phyloP scores from a whole-genome alignment of 1,140 invertebrate genomes.

The Bradynema listronoti region DNA sequence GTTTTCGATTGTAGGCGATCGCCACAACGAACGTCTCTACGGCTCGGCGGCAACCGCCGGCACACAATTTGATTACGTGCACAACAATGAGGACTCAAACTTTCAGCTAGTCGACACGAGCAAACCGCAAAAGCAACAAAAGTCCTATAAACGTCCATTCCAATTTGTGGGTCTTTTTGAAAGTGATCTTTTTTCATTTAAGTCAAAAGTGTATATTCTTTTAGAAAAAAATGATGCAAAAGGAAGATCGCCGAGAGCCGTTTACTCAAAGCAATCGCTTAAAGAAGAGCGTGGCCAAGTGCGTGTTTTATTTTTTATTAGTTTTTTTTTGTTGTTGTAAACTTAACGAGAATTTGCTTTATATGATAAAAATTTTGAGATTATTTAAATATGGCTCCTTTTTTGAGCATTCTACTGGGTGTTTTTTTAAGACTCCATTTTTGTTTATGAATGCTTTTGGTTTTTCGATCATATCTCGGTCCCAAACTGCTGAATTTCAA shows the following conservation, averaged over 20 bases:
- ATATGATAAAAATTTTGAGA: too few relatives aligned
- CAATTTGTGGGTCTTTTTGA: constrained; percentile 7
- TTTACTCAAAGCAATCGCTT: constrained; percentile 24
- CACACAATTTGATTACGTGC: constrained; percentile 49
- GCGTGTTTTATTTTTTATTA: constrained; percentile 10
- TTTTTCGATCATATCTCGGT: too few relatives aligned
- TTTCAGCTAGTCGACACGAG: constrained; percentile 46
- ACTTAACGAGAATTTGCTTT: too few relatives aligned
- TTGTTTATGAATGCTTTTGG: too few relatives aligned
- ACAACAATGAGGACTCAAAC: constrained; percentile 50
- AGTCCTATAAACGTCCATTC: constrained; percentile 27
- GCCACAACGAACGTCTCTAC: constrained; percentile 53
- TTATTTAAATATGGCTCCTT: too few relatives aligned
- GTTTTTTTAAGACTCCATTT: too few relatives aligned
- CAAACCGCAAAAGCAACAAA: constrained; percentile 21
- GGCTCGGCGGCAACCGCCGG: constrained; percentile 51
- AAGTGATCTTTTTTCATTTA: neutral
- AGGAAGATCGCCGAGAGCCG: neutral
- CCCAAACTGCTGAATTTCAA: too few relatives aligned
- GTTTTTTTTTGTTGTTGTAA: constrained; percentile 6
- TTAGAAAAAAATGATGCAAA: neutral
- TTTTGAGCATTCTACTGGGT: too few relatives aligned
- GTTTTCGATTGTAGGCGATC: constrained; percentile 19
- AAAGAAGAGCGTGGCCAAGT: constrained; percentile 49
- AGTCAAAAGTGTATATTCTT: neutral